Conservation (phyloP, 2,113 vertebrate species). For the Pseudopipra pipra region DNA sequence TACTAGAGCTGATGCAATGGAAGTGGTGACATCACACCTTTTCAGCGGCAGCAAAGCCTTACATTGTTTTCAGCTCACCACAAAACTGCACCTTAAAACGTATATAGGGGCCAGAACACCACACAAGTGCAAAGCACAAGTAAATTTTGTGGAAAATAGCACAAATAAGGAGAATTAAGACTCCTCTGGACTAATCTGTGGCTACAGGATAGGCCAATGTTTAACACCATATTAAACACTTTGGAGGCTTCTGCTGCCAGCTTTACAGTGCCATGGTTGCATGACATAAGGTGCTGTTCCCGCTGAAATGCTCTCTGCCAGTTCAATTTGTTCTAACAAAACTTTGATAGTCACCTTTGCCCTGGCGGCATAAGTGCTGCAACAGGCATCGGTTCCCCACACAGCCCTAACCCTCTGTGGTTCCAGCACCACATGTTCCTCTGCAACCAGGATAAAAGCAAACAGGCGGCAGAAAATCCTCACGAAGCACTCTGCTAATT, state of each 20-base stretch:
- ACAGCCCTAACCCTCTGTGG: neutral
- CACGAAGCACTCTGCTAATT: constrained; percentile 2
- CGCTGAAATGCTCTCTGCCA: neutral
- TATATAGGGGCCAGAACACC: neutral
- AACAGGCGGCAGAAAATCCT: neutral
- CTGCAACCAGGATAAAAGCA: neutral
- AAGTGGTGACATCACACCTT: constrained; percentile 13
- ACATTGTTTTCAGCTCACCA: neutral
- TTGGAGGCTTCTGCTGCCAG: neutral
- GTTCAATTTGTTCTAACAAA: neutral
- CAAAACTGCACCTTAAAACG: neutral
- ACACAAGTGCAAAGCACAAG: neutral
- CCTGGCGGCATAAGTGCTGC: neutral
- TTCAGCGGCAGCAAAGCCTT: neutral
- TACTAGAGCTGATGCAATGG: constrained; percentile 23
- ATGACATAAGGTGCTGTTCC: neutral
- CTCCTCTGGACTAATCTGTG: neutral
- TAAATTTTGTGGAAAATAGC: neutral
- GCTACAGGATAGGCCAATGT: neutral
- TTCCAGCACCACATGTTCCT: neutral
- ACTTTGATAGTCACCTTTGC: neutral
- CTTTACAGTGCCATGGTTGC: neutral
- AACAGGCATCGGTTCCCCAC: neutral
- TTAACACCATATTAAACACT: neutral
- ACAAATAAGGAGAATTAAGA: neutral